phyloP scores from a whole-genome alignment of 1,140 invertebrate species.

The Venturia canescens region DNA sequence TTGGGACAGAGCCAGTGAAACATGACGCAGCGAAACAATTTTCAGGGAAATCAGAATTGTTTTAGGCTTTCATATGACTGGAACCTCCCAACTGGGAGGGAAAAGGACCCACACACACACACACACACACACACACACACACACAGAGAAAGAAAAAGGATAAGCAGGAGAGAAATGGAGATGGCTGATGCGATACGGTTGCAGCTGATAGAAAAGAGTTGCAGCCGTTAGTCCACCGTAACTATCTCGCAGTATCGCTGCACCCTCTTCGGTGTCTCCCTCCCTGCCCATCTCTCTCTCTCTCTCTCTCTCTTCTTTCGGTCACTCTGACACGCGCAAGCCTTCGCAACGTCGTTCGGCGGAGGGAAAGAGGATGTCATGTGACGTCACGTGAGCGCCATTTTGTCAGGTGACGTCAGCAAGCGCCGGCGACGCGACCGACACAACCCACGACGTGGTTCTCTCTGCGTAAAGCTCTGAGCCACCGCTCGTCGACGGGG shows the following conservation, averaged over 20 bases:
- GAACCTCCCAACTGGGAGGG: not conserved
- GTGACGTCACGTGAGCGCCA: constrained; percentile 74
- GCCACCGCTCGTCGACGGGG: constrained; percentile 29
- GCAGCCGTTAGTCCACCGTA: constrained; percentile 29
- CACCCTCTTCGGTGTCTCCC: constrained; percentile 8
- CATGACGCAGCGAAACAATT: not conserved
- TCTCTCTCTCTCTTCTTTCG: constrained; percentile 28
- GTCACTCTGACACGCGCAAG: constrained; percentile 21
- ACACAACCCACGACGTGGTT: constrained; percentile 56
- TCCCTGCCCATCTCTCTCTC: constrained; percentile 3
- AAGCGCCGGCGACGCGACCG: constrained; percentile 59
- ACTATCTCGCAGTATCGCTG: constrained; percentile 22
- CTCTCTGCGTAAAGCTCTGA: constrained; percentile 51
- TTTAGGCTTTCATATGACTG: not conserved
- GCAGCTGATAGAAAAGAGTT: constrained; percentile 11
- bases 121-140: no score
- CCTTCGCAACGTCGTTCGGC: constrained; percentile 20
- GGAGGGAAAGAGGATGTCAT: constrained; percentile 42
- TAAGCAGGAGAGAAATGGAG: not conserved
- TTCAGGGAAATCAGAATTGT: not conserved
- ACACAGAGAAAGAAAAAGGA: not conserved
- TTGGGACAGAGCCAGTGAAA: not conserved
- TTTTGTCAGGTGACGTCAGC: constrained; percentile 73
- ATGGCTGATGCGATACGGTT: not conserved
- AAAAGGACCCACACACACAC: no score